These are phyloP conservation scores for Clarias fuscus DNA, from an alignment of 2,797 vertebrate genomes.

Conservation along the genomic window DNA sequence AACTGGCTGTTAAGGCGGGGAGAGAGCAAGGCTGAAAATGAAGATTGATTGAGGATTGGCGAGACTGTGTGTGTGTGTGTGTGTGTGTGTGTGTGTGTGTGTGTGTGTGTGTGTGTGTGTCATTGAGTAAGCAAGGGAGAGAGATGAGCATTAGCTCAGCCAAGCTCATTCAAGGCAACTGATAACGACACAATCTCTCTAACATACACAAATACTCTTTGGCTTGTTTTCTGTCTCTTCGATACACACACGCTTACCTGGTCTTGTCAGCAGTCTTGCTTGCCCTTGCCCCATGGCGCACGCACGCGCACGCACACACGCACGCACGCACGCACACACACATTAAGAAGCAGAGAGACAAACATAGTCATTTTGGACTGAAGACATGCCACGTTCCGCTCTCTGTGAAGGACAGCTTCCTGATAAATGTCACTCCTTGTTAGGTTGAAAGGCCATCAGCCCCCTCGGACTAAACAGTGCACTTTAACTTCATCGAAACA, in stretches of 20 bases:
- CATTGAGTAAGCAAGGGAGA: slow-evolving; percentile 54
- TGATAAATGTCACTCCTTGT: slow-evolving; percentile 66
- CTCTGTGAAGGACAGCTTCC: slow-evolving; percentile 71
- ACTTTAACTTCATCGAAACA: slow-evolving; percentile 48
- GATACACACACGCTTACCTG: background rate
- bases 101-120: slow-evolving; percentile 2
- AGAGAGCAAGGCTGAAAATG: slow-evolving; percentile 60
- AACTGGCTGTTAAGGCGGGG: slow-evolving; percentile 52
- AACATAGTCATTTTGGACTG: slow-evolving; percentile 27
- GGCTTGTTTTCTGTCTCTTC: slow-evolving; percentile 10
- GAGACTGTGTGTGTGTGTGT: slow-evolving; percentile 15
- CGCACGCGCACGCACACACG: background rate
- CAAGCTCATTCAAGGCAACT: slow-evolving; percentile 58
- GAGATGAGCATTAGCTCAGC: slow-evolving; percentile 57
- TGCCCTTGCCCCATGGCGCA: background rate
- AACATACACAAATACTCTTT: slow-evolving; percentile 29
- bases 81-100: slow-evolving; percentile 2
- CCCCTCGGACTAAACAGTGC: slow-evolving; percentile 31
- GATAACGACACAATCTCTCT: slow-evolving; percentile 57
- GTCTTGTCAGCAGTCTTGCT: no score
- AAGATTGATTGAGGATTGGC: slow-evolving; percentile 68
- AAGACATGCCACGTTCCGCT: slow-evolving; percentile 40
- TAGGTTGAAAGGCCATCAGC: slow-evolving; percentile 56
- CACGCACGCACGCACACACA: background rate
- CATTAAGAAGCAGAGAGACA: slow-evolving; percentile 30